Conservation (phyloP, 2,888 invertebrate species). For the Ctena decussata region DNA sequence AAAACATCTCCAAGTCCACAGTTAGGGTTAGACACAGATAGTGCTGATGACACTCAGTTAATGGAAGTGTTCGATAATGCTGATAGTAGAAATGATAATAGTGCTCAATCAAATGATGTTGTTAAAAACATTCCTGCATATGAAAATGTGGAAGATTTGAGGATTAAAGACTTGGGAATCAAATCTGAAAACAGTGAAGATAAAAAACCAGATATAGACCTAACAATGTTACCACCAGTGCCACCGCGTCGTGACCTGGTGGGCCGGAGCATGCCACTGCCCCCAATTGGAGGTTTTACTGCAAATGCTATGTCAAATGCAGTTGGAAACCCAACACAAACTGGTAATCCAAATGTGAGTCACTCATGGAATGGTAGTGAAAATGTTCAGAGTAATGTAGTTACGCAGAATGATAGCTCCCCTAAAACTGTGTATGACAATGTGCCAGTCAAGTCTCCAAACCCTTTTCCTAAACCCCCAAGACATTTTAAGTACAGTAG, state of each 20-base stretch:
- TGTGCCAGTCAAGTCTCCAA: background rate
- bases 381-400: background rate
- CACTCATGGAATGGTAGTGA: background rate
- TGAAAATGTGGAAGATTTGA: slow-evolving; percentile 41
- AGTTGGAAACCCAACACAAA: background rate
- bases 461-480: slow-evolving; percentile 48
- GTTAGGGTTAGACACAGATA: background rate
- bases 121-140: slow-evolving; percentile 34
- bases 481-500: slow-evolving; percentile 56
- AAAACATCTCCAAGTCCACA: slow-evolving; percentile 30
- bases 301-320: background rate
- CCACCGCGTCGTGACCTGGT: slow-evolving; percentile 64
- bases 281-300: slow-evolving; percentile 60
- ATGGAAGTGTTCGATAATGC: background rate
- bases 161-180: too few species aligned
- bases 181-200: slow-evolving; percentile 6
- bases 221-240: slow-evolving; percentile 65
- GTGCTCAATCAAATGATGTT: background rate
- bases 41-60: background rate
- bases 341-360: background rate
- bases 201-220: slow-evolving; percentile 20
- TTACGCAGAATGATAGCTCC: background rate
- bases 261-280: slow-evolving; percentile 54
- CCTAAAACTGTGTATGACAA: background rate
- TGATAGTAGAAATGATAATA: slow-evolving; percentile 5